A percentile compares a stretch with the other conserved stretches of the same genome.
Conservation (phyloP, 1,140 invertebrate genomes). For the Drosophila athabasca region DNA sequence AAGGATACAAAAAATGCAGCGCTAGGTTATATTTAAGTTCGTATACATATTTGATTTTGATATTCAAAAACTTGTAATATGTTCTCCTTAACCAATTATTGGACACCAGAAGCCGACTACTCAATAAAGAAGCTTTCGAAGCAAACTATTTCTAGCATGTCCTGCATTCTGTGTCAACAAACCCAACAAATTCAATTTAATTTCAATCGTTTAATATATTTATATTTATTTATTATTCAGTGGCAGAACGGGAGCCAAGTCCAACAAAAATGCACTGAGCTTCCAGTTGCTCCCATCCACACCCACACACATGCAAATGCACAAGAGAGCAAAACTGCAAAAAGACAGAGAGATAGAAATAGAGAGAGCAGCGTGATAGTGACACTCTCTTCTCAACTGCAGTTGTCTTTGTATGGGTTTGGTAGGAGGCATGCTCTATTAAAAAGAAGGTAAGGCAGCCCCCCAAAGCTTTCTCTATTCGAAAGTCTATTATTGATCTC, state of each 20-base stretch:
- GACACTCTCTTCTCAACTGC: too few relatives aligned
- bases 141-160: slow-evolving; percentile 33
- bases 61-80: slow-evolving; percentile 29
- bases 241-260: neutral
- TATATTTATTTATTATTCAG: too few relatives aligned
- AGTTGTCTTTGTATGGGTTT: too few relatives aligned
- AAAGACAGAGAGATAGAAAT: slow-evolving; percentile 5
- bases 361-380: slow-evolving; percentile 8
- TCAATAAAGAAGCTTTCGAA: slow-evolving; percentile 66
- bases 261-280: neutral
- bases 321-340: neutral
- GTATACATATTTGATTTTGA: slow-evolving; percentile 36
- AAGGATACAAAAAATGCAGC: neutral
- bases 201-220: neutral
- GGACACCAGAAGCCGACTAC: slow-evolving; percentile 20
- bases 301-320: neutral
- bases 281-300: neutral
- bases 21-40: slow-evolving; percentile 49
- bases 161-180: slow-evolving; percentile 7
- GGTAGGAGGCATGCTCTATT: too few relatives aligned
- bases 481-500: too few relatives aligned
- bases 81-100: slow-evolving; percentile 17
- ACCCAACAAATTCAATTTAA: neutral
- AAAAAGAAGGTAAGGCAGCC: too few relatives aligned
- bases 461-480: too few relatives aligned